Percentiles rank a stretch among this genome's conserved stretches.
These are phyloP conservation scores for Aspidiotus rigidus DNA, from an alignment of 2,888 invertebrate genomes.

Conservation along the genomic window DNA sequence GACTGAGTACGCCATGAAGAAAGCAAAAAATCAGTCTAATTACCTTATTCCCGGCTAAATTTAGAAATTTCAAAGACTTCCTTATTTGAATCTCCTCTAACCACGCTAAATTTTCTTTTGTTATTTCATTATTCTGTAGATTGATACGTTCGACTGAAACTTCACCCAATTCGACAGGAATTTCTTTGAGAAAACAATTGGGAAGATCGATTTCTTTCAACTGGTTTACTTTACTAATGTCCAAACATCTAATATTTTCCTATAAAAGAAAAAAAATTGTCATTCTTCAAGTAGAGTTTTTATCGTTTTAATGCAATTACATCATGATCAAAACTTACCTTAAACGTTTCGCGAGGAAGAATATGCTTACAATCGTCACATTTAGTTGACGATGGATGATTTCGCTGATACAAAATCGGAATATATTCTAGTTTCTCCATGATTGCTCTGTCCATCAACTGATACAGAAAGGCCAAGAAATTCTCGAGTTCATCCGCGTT, in stretches of 20 bases:
- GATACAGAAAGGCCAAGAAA: conserved; percentile 8
- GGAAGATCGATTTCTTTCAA: conserved; percentile 20
- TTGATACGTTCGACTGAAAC: conserved; percentile 13
- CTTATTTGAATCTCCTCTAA: conserved; percentile 17
- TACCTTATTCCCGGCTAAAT: conserved; percentile 26
- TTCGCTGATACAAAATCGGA: conserved; percentile 5
- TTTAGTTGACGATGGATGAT: not conserved
- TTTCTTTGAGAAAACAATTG: not conserved
- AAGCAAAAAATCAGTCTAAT: not conserved
- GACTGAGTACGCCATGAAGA: not conserved
- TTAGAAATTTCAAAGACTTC: conserved; percentile 22
- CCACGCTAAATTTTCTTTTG: conserved; percentile 4
- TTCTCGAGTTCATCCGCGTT: not conserved
- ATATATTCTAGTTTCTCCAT: conserved; percentile 23
- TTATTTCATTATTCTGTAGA: conserved; percentile 15
- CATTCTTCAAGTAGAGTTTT: not conserved
- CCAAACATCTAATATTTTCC: not conserved
- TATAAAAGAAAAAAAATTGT: not conserved
- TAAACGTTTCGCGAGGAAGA: too few relatives aligned
- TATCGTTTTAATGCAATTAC: too few relatives aligned
- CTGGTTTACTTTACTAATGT: not conserved
- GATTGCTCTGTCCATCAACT: conserved; percentile 5
- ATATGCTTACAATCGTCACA: too few relatives aligned
- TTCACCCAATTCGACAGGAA: conserved; percentile 12
- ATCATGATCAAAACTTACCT: too few relatives aligned